These are phyloP conservation scores for Geotrypetes seraphini DNA, from an alignment of 2,797 vertebrate genomes.

Conservation along the genomic window DNA sequence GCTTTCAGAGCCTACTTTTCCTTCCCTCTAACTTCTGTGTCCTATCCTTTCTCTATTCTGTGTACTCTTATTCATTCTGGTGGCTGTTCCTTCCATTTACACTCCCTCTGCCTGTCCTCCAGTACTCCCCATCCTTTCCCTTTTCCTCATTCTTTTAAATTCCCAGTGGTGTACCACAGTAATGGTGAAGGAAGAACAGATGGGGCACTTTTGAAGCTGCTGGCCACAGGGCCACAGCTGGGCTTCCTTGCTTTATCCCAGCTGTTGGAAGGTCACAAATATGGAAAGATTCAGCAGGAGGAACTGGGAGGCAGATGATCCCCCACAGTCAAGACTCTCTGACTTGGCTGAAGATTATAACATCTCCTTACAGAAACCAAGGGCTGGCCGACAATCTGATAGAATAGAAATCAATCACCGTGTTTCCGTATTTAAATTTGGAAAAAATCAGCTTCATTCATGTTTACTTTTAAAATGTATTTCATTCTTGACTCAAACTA, in stretches of 20 bases:
- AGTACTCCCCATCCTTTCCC: background rate
- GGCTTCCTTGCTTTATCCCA: background rate
- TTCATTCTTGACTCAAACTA: no score
- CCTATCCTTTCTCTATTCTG: background rate
- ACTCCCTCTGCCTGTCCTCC: no score
- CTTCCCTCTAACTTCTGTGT: no score
- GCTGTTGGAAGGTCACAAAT: background rate
- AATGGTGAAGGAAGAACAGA: slow-evolving; percentile 7
- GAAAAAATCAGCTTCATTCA: no score
- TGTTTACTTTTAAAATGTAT: no score
- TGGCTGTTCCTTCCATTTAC: background rate
- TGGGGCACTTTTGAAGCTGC: background rate
- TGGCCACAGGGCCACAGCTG: background rate
- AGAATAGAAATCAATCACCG: no score
- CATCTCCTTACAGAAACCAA: no score
- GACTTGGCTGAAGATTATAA: background rate
- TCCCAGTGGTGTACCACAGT: background rate
- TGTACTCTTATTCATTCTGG: background rate
- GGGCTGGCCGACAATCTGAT: no score
- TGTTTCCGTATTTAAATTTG: no score
- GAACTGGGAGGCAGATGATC: background rate
- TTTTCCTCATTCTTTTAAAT: background rate
- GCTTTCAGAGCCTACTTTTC: no score
- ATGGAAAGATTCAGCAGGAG: background rate
- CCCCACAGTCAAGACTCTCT: background rate